These are phyloP conservation scores for Girardinus metallicus DNA, from an alignment of 2,797 vertebrate species.

Conservation along the genomic window DNA sequence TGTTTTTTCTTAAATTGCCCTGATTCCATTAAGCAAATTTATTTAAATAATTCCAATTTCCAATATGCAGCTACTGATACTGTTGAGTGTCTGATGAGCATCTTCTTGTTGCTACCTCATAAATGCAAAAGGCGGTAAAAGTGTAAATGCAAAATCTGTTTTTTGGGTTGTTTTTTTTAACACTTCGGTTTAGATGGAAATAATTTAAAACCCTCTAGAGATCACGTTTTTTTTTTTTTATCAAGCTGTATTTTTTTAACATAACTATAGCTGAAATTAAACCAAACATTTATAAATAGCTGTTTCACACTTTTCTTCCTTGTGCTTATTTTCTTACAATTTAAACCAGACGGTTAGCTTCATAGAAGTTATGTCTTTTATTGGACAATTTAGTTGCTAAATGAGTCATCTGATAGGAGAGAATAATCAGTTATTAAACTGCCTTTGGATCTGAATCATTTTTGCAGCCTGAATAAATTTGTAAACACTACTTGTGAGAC, in stretches of 20 bases:
- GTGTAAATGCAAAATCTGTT: not conserved
- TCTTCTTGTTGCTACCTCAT: not conserved
- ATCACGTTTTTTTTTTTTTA: not conserved
- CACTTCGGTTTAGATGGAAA: not conserved
- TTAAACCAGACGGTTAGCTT: not conserved
- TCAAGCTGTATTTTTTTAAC: not conserved
- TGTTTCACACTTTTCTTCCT: not conserved
- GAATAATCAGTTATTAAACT: not conserved
- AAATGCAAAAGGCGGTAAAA: not conserved
- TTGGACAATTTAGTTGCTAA: not conserved
- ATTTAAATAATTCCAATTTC: too few relatives aligned
- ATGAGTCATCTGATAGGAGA: conserved; percentile 3
- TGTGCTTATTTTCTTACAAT: not conserved
- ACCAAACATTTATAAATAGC: not conserved
- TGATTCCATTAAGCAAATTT: too few relatives aligned
- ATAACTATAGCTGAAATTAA: not conserved
- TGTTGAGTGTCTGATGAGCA: not conserved
- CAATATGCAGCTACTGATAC: not conserved
- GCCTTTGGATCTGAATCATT: not conserved
- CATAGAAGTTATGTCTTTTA: not conserved
- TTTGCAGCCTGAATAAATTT: not conserved
- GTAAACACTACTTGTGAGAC: not conserved
- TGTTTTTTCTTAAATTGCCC: too few relatives aligned
- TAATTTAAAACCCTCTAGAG: not conserved
- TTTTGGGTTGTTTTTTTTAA: not conserved